Evolutionary conservation across 2,888 invertebrate genomes (phyloP).

Genomic region (Meiosimyza decipiens): DNA sequence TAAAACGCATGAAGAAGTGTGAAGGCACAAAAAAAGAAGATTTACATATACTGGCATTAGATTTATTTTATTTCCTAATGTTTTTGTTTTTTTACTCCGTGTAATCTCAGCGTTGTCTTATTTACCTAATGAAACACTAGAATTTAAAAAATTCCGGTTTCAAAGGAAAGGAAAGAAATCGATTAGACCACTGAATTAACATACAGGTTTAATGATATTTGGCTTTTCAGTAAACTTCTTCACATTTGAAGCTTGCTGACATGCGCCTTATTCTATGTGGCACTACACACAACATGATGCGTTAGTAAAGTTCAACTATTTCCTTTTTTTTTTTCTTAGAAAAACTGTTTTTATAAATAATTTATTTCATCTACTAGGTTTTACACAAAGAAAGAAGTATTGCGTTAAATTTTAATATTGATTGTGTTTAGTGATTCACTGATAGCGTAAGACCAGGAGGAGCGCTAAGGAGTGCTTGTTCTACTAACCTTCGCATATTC

Average conservation of each 20-base stretch:
- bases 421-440: no score
- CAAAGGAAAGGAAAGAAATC: conserved; percentile 25
- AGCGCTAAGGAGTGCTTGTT: no score
- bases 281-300: no score
- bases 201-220: conserved; percentile 57
- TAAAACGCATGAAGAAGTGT: conserved; percentile 2
- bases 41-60: conserved; percentile 8
- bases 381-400: no score
- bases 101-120: conserved; percentile 24
- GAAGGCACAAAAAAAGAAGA: background rate
- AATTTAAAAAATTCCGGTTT: conserved; percentile 31
- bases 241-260: conserved; percentile 42
- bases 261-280: conserved; percentile 18
- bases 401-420: no score
- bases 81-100: conserved; percentile 20
- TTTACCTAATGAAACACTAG: conserved; percentile 32
- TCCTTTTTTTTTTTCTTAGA: no score
- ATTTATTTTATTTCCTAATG: conserved; percentile 30
- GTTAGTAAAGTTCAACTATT: no score
- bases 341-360: no score
- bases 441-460: no score
- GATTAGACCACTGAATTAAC: conserved; percentile 56
- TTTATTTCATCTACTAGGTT: no score
- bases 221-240: conserved; percentile 58
- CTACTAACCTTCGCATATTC: no score